These are phyloP conservation scores for Pammene aurita DNA, from an alignment of 2,888 invertebrate genomes.

Conservation along the genomic window DNA sequence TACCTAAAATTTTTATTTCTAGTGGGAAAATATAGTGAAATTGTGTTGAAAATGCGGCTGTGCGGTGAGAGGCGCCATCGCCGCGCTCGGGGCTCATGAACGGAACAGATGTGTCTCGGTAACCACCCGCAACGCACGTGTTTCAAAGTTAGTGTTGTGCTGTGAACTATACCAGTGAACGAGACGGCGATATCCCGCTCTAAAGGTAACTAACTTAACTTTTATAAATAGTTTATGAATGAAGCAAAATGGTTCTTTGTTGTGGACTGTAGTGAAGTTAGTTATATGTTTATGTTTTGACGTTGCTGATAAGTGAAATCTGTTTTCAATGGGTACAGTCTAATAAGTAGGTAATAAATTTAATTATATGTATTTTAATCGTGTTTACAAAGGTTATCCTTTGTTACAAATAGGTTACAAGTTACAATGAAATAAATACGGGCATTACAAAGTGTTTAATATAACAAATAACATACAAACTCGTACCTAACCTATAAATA, in stretches of 20 bases:
- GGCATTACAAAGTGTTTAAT: background rate
- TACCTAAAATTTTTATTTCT: slow-evolving; percentile 36
- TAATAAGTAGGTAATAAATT: background rate
- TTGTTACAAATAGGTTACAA: slow-evolving; percentile 18
- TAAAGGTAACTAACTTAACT: slow-evolving; percentile 30
- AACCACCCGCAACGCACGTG: slow-evolving; percentile 44
- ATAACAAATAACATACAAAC: slow-evolving; percentile 1
- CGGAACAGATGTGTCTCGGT: slow-evolving; percentile 51
- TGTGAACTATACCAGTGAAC: slow-evolving; percentile 34
- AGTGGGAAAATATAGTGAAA: slow-evolving; percentile 36
- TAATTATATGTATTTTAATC: too few relatives aligned
- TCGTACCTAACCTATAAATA: background rate
- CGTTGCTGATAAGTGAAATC: slow-evolving; percentile 18
- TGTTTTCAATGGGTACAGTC: background rate
- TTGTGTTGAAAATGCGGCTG: slow-evolving; percentile 69
- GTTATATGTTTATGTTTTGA: slow-evolving; percentile 27
- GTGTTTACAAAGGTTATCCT: background rate
- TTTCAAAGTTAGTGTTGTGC: slow-evolving; percentile 36
- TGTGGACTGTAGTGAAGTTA: slow-evolving; percentile 25
- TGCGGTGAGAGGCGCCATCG: slow-evolving; percentile 68
- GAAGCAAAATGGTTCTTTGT: slow-evolving; percentile 29
- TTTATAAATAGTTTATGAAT: slow-evolving; percentile 33
- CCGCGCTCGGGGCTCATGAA: slow-evolving; percentile 58
- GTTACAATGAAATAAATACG: background rate
- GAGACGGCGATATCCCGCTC: slow-evolving; percentile 24